phyloP scores from a whole-genome alignment of 2,797 vertebrate genomes.

The Spondyliosoma cantharus region DNA sequence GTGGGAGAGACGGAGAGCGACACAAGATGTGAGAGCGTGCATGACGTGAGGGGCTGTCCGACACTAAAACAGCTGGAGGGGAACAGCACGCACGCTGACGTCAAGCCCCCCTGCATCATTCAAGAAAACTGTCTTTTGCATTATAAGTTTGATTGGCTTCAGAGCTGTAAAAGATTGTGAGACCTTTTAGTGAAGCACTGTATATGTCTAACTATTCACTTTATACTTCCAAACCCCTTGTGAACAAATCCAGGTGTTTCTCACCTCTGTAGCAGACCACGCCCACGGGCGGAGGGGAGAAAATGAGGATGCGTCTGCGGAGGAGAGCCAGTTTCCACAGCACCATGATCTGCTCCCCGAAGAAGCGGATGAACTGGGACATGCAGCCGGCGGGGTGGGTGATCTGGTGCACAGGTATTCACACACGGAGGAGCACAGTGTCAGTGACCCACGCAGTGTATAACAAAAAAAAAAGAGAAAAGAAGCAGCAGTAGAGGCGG shows the following conservation, averaged over 20 bases:
- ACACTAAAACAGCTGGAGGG: constrained; percentile 11
- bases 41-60: not conserved
- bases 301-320: constrained; percentile 94
- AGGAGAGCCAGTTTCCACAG: constrained; percentile 96
- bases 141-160: not conserved
- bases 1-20: constrained; percentile 17
- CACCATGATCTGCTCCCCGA: constrained; percentile 95
- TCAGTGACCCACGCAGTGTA: not conserved
- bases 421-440: constrained; percentile 11
- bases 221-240: not conserved
- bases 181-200: not conserved
- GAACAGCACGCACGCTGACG: not conserved
- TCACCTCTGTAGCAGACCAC: constrained; percentile 96
- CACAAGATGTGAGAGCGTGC: constrained; percentile 18
- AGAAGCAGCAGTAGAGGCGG: not conserved
- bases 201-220: not conserved
- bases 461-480: too few species aligned
- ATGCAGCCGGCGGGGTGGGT: constrained; percentile 96
- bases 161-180: not conserved
- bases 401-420: constrained; percentile 82
- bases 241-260: not conserved
- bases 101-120: not conserved
- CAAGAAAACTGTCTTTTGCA: not conserved
- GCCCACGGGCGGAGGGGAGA: constrained; percentile 94
- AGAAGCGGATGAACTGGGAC: constrained; percentile 98